Conservation (phyloP, 1,140 invertebrate species). For the Drepana arcuata region DNA sequence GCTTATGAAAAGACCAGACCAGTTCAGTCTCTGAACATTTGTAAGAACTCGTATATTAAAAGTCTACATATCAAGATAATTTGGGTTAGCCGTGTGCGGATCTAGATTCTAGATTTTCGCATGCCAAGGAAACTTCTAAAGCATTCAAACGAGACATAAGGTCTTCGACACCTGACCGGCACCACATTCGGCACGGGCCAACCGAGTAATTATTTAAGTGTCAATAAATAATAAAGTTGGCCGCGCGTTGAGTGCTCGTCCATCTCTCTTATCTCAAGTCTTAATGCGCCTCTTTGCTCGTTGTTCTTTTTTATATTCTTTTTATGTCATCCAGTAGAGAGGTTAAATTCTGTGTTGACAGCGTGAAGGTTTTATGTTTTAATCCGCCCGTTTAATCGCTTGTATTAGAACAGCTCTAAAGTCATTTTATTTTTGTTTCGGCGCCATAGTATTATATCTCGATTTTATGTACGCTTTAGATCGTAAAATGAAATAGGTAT, state of each 20-base stretch:
- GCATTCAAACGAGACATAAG: too few relatives aligned
- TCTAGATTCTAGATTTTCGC: too few relatives aligned
- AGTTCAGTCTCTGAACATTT: too few relatives aligned
- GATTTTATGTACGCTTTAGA: slow-evolving; percentile 1
- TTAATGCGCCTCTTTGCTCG: slow-evolving; percentile 68
- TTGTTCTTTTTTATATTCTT: slow-evolving; percentile 53
- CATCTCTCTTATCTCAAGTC: slow-evolving; percentile 66
- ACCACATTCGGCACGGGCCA: slow-evolving; percentile 54
- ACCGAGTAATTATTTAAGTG: slow-evolving; percentile 68
- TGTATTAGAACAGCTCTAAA: slow-evolving; percentile 19
- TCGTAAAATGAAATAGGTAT: neutral
- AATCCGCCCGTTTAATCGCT: slow-evolving; percentile 51
- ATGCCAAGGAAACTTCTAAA: too few relatives aligned
- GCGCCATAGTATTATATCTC: too few relatives aligned
- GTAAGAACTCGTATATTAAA: too few relatives aligned
- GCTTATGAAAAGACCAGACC: too few relatives aligned
- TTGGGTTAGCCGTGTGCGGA: too few relatives aligned
- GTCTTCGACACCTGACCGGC: slow-evolving; percentile 21
- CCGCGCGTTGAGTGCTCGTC: slow-evolving; percentile 59
- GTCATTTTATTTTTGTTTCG: slow-evolving; percentile 35
- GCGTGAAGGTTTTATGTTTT: slow-evolving; percentile 64
- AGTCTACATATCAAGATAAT: too few relatives aligned
- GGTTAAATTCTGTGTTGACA: slow-evolving; percentile 65
- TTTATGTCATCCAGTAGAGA: slow-evolving; percentile 43
- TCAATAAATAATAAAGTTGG: slow-evolving; percentile 70